Conservation (phyloP, 2,888 invertebrate species). For the Micoletzkya japonica region DNA sequence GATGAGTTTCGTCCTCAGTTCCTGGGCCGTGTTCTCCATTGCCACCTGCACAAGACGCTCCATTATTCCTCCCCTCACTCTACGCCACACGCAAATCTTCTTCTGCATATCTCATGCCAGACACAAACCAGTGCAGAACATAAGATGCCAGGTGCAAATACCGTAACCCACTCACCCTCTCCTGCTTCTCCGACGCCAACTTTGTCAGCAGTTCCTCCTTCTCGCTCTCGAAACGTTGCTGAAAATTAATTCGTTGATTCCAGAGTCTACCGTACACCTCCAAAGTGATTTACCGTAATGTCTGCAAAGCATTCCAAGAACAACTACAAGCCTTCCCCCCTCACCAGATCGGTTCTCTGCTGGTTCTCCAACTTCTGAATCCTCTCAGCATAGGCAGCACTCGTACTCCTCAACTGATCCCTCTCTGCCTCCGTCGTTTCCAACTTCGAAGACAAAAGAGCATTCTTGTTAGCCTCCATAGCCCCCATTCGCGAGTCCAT, state of each 20-base stretch:
- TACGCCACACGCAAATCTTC: too few relatives aligned
- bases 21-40: slow-evolving; percentile 2
- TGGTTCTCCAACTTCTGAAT: slow-evolving; percentile 3
- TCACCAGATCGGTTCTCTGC: slow-evolving; percentile 3
- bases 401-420: slow-evolving; percentile 22
- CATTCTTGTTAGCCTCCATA: slow-evolving; percentile 6
- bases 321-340: not conserved
- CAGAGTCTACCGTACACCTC: not conserved
- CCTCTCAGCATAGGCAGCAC: slow-evolving; percentile 23
- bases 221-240: slow-evolving; percentile 14
- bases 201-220: not conserved
- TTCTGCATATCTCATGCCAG: too few relatives aligned
- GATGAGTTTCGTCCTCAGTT: slow-evolving; percentile 8
- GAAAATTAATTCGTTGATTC: not conserved
- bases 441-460: not conserved
- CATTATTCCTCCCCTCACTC: not conserved
- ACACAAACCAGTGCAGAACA: too few relatives aligned
- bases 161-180: slow-evolving; percentile 8
- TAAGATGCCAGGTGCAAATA: too few relatives aligned
- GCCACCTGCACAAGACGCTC: not conserved
- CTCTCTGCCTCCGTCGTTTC: slow-evolving; percentile 19
- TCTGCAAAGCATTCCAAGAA: too few relatives aligned
- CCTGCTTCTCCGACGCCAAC: slow-evolving; percentile 5
- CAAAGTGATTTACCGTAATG: too few relatives aligned
- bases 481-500: slow-evolving; percentile 8